phyloP scores from a whole-genome alignment of 2,888 invertebrate species.

The Azorinus chamasolen region DNA sequence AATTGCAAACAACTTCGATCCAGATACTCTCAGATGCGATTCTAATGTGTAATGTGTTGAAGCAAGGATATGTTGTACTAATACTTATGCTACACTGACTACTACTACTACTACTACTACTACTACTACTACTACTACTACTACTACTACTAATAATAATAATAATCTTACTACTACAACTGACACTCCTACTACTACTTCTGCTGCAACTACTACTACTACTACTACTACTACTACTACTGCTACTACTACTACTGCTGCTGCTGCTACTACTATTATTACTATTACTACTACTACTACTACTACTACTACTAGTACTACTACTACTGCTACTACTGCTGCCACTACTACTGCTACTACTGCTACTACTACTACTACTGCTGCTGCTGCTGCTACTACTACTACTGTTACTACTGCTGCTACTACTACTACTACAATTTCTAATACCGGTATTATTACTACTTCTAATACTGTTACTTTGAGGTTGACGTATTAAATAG shows the following conservation, averaged over 20 bases:
- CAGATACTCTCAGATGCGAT: too few relatives aligned
- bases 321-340: constrained; percentile 45
- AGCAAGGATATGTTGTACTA: too few relatives aligned
- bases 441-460: constrained; percentile 34
- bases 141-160: too few relatives aligned
- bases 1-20: too few relatives aligned
- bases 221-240: constrained; percentile 20
- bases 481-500: too few relatives aligned
- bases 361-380: constrained; percentile 47
- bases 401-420: constrained; percentile 40
- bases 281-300: constrained; percentile 46
- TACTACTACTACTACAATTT: constrained; percentile 39
- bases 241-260: constrained; percentile 32
- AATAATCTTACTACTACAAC: too few relatives aligned
- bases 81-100: too few relatives aligned
- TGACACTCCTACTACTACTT: too few relatives aligned
- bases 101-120: constrained; percentile 3
- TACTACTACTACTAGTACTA: constrained; percentile 46
- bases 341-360: constrained; percentile 37
- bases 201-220: too few relatives aligned
- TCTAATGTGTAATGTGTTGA: too few relatives aligned
- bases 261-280: constrained; percentile 37
- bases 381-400: constrained; percentile 40
- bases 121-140: constrained; percentile 1
- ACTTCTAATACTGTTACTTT: constrained; percentile 34